Conservation (phyloP, 2,888 invertebrate genomes). For the Chironomus tentans region DNA sequence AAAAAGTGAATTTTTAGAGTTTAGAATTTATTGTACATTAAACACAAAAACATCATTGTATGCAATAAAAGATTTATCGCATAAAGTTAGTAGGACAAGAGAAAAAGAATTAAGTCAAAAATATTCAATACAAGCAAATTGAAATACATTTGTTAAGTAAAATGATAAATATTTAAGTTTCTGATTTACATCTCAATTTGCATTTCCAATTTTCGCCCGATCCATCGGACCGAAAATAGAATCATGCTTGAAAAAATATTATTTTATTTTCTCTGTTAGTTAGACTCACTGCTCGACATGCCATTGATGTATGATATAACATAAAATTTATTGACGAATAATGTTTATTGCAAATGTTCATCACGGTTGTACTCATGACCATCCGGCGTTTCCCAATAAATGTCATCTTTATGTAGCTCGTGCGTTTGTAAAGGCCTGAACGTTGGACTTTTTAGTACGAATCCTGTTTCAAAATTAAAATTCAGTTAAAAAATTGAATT, state of each 20-base stretch:
- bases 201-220: no score
- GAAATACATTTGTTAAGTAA: slow-evolving; percentile 9
- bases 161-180: slow-evolving; percentile 19
- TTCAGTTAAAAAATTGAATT: not conserved
- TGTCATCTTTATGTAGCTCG: slow-evolving; percentile 53
- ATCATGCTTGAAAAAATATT: no score
- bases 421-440: slow-evolving; percentile 46
- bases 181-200: not conserved
- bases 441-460: slow-evolving; percentile 42
- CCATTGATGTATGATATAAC: not conserved
- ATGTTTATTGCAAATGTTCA: not conserved
- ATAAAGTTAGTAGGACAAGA: not conserved
- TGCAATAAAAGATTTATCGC: no score
- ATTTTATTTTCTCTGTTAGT: no score
- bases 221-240: no score
- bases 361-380: slow-evolving; percentile 3
- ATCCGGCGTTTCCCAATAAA: slow-evolving; percentile 55
- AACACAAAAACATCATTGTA: no score
- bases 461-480: slow-evolving; percentile 40
- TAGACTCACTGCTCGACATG: no score
- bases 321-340: not conserved
- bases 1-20: no score
- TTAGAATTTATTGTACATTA: no score
- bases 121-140: not conserved
- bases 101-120: not conserved